Conservation (phyloP, 2,797 vertebrate species). For the Enteromius mattozi region DNA sequence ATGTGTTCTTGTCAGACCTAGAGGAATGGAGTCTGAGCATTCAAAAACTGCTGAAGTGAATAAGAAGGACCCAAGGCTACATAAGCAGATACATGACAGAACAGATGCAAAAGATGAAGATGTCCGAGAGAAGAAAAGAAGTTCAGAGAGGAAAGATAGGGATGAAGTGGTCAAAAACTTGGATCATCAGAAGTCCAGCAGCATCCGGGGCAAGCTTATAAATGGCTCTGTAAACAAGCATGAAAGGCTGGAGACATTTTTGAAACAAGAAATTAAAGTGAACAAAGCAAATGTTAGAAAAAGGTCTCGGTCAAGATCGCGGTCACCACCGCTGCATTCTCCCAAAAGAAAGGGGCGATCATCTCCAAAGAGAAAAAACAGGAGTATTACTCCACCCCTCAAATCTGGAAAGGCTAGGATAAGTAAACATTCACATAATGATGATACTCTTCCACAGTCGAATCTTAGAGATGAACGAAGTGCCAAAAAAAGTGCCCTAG, state of each 20-base stretch:
- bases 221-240: constrained; percentile 88
- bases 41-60: constrained; percentile 77
- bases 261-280: constrained; percentile 82
- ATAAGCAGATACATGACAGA: constrained; percentile 88
- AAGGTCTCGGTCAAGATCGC: constrained; percentile 88
- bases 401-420: constrained; percentile 84
- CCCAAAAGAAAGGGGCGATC: constrained; percentile 91
- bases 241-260: constrained; percentile 76
- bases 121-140: constrained; percentile 87
- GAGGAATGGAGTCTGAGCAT: constrained; percentile 78
- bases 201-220: constrained; percentile 82
- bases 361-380: constrained; percentile 85
- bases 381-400: constrained; percentile 81
- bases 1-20: constrained; percentile 67
- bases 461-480: constrained; percentile 85
- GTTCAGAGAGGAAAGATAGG: constrained; percentile 86
- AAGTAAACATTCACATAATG: constrained; percentile 80
- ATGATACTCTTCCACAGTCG: constrained; percentile 74
- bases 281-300: constrained; percentile 87
- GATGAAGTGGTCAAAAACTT: constrained; percentile 79
- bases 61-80: constrained; percentile 91
- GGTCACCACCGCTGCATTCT: constrained; percentile 80
- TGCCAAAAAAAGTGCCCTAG: constrained; percentile 83
- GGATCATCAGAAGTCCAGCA: constrained; percentile 79
- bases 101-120: constrained; percentile 85